Evolutionary conservation across 2,888 invertebrate species (phyloP), one percentile per base, ranked within the genome.

Genomic region (Himalopsyche tibetana): DNA sequence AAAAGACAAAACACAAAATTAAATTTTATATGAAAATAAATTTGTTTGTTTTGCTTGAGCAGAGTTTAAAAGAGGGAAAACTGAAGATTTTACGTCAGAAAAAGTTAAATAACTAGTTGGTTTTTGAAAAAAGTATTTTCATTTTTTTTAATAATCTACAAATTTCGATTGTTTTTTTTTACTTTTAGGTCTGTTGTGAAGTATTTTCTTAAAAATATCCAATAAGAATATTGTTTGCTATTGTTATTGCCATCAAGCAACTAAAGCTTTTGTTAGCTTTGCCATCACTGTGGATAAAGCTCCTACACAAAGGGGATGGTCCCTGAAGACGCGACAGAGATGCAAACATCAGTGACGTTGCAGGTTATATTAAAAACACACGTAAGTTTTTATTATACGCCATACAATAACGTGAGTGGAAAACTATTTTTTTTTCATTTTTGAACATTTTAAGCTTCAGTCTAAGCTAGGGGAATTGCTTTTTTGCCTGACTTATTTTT

Each of bases 281-380:
- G 28, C 63, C 19, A 63, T 63, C 63, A 63, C 19, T 28, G 63
- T 63, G 63, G 63, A 63, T 63, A 63, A 63, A 63, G 63, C 63
- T 63, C 19, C 19, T 11, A 63, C 63, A 63, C 63, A 63, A 63
- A 63, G 19, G 63, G 5, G 63, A 63, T 8, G 63, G 63, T 63
- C 63, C 63, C 19, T 19, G 63, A 63, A 19, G 19, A 19, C 63
- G 63, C 63, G 63, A 63, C 63, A 63, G 19, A 63, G 63, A 63
- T 63, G 63, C 63, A 63, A 63, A 63, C 63, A 63, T 63, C 63
- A 63, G 63, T 63, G 63, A 28, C 63, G 63, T 63, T 63, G 19
- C 51, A 15, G 51, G 12, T 51, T 51, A 51, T 51, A 51, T 15
- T 51, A 15, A 15, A 51, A 51, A 45, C 11, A 45, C 45, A 45